Percentiles rank a stretch among this genome's conserved stretches.
Evolutionary conservation across 2,888 invertebrate genomes (phyloP).

Genomic region (Ditula angustiorana): DNA sequence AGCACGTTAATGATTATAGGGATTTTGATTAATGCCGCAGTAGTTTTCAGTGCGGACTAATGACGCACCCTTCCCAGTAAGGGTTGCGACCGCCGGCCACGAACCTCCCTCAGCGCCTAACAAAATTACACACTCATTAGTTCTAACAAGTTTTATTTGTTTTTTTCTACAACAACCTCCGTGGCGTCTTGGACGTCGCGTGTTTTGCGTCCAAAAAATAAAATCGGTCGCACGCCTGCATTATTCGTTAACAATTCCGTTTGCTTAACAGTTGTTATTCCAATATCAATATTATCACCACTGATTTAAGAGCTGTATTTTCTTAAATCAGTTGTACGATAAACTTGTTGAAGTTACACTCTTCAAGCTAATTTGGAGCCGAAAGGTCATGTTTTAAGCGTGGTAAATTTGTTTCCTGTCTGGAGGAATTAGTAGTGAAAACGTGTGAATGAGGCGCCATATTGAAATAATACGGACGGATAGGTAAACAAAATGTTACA

Average conservation of each 20-base stretch:
- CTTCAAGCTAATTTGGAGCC: conserved; percentile 47
- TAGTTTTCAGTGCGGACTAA: conserved; percentile 54
- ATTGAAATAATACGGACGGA: conserved; percentile 34
- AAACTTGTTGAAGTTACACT: conserved; percentile 28
- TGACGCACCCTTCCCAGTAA: conserved; percentile 71
- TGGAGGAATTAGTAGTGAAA: conserved; percentile 31
- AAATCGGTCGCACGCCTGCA: conserved; percentile 41
- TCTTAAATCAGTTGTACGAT: neutral
- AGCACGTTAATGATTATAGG: conserved; percentile 42
- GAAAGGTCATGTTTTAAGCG: conserved; percentile 48
- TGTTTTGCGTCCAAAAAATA: conserved; percentile 48
- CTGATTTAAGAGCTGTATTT: neutral
- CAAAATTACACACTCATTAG: conserved; percentile 82
- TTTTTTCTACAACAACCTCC: conserved; percentile 58
- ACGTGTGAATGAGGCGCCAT: conserved; percentile 44
- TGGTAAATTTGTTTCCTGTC: conserved; percentile 56
- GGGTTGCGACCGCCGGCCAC: conserved; percentile 71
- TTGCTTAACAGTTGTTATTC: neutral
- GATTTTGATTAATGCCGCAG: conserved; percentile 65
- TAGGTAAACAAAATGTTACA: conserved; percentile 40
- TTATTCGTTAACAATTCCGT: neutral
- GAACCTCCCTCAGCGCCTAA: conserved; percentile 77
- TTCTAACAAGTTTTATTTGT: conserved; percentile 72
- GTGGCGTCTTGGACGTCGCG: conserved; percentile 52
- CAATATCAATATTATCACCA: conserved; percentile 12